Evolutionary conservation across 1,140 invertebrate genomes (phyloP).

Genomic region (Triops cancriformis): DNA sequence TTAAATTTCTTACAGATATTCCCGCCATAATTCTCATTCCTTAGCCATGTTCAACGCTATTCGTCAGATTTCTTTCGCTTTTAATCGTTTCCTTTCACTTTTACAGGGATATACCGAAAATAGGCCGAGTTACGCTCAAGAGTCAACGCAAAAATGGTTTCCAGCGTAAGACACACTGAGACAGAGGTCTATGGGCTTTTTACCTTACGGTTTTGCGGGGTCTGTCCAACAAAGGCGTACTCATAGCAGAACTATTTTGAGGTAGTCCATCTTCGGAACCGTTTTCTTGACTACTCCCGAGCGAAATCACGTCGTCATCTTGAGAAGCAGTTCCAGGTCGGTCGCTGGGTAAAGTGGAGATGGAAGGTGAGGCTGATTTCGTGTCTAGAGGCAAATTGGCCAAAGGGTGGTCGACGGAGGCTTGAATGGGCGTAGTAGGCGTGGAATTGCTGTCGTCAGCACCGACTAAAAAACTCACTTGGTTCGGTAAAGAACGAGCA

Average conservation of each 20-base stretch:
- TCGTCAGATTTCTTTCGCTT: too few relatives aligned
- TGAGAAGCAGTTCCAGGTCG: not conserved
- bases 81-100: too few relatives aligned
- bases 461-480: conserved; percentile 23
- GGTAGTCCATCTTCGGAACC: conserved; percentile 22
- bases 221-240: not conserved
- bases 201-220: not conserved
- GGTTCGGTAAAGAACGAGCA: conserved; percentile 4
- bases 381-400: conserved; percentile 8
- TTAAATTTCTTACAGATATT: too few relatives aligned
- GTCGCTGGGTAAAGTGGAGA: not conserved
- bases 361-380: not conserved
- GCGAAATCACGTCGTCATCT: conserved; percentile 24
- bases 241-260: not conserved
- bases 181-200: too few relatives aligned
- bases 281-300: conserved; percentile 23
- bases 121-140: too few relatives aligned
- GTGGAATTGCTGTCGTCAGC: conserved; percentile 11
- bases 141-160: too few relatives aligned
- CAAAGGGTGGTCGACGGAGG: not conserved
- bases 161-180: too few relatives aligned
- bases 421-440: not conserved
- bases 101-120: too few relatives aligned
- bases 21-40: too few relatives aligned
- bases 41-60: too few relatives aligned